A percentile compares a stretch with the other conserved stretches of the same genome.
phyloP scores from a whole-genome alignment of 2,113 vertebrate genomes.

The Urocynchramus pylzowi region DNA sequence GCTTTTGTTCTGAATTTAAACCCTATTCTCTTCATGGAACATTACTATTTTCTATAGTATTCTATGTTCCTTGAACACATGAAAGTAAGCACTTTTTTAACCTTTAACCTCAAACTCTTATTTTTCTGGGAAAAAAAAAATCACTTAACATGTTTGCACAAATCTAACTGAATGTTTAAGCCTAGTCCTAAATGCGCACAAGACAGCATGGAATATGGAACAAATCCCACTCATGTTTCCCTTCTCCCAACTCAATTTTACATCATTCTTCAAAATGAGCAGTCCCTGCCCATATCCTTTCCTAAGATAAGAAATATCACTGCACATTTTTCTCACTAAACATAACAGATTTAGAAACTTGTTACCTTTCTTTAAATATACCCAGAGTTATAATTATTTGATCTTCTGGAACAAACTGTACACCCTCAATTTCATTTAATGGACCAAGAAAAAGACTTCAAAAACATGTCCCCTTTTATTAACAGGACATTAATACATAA shows the following conservation, averaged over 20 bases:
- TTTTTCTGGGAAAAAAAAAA: background rate
- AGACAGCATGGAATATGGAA: background rate
- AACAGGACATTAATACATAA: background rate
- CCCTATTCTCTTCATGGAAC: background rate
- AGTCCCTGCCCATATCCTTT: background rate
- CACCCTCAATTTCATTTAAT: background rate
- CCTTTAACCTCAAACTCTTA: background rate
- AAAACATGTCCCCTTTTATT: background rate
- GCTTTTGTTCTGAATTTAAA: background rate
- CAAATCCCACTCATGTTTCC: background rate
- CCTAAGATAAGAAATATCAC: background rate
- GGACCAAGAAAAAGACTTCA: background rate
- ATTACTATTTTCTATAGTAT: background rate
- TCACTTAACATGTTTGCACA: background rate
- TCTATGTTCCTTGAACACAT: background rate
- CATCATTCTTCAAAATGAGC: background rate
- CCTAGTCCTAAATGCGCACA: background rate
- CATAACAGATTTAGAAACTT: background rate
- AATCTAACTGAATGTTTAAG: background rate
- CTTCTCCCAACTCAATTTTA: background rate
- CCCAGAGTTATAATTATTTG: background rate
- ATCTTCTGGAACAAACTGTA: background rate
- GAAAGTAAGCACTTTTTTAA: background rate
- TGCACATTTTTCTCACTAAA: background rate
- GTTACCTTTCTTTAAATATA: background rate